Evolutionary conservation across 2,113 vertebrate species (phyloP).

Genomic region (Oncorhynchus kisutch): DNA sequence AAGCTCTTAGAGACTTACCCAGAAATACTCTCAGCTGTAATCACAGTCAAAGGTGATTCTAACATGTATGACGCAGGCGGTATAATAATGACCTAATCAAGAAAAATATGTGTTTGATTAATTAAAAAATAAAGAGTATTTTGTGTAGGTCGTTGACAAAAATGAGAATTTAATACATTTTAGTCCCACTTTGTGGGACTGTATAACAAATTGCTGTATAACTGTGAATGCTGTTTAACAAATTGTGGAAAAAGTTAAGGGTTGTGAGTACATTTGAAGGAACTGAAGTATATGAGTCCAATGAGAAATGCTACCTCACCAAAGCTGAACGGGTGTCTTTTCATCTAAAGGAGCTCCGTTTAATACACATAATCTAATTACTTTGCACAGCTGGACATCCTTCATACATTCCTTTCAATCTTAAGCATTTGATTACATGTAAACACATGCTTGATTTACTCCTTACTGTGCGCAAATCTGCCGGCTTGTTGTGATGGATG

Average conservation of each 20-base stretch:
- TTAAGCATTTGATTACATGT: conserved; percentile 63
- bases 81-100: too few relatives aligned
- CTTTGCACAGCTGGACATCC: conserved; percentile 66
- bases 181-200: too few relatives aligned
- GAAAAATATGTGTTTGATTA: too few relatives aligned
- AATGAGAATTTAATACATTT: too few relatives aligned
- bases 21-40: too few relatives aligned
- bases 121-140: too few relatives aligned
- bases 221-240: not conserved
- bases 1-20: too few relatives aligned
- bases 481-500: conserved; percentile 46
- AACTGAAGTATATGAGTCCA: not conserved
- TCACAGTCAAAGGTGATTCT: too few relatives aligned
- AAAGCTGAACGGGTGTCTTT: not conserved
- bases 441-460: conserved; percentile 67
- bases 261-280: too few relatives aligned
- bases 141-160: too few relatives aligned
- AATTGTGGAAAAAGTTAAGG: conserved; percentile 1
- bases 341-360: conserved; percentile 40
- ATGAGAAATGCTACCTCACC: conserved; percentile 20
- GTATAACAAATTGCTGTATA: too few relatives aligned
- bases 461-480: conserved; percentile 61
- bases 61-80: too few relatives aligned
- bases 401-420: conserved; percentile 56
- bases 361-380: conserved; percentile 65